phyloP scores from a whole-genome alignment of 2,888 invertebrate genomes.

The Caenorhabditis sp. region DNA sequence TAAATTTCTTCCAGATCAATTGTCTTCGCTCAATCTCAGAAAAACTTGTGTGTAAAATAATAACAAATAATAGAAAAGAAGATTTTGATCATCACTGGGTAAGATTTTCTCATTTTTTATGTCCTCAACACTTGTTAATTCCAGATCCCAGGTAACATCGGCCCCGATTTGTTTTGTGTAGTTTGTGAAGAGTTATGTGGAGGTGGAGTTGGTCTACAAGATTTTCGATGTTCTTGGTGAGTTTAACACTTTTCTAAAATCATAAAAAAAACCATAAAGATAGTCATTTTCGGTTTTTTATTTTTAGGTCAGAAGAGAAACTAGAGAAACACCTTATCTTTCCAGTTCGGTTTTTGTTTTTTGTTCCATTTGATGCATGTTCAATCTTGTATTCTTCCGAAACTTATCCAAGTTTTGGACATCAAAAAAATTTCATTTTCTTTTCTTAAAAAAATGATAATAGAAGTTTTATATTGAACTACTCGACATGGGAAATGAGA shows the following conservation, averaged over 20 bases:
- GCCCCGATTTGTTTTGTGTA: conserved; percentile 52
- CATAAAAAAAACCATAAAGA: background rate
- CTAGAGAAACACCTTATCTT: too few species aligned
- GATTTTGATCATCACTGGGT: conserved; percentile 44
- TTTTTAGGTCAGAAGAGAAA: too few species aligned
- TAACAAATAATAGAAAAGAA: conserved; percentile 15
- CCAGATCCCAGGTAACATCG: conserved; percentile 54
- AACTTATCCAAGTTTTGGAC: too few species aligned
- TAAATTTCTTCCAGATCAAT: conserved; percentile 23
- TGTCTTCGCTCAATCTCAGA: conserved; percentile 35
- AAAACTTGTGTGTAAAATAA: conserved; percentile 37
- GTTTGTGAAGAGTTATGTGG: conserved; percentile 58
- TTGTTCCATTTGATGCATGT: too few species aligned
- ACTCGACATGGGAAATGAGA: too few species aligned
- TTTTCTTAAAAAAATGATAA: too few species aligned
- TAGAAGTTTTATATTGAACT: too few species aligned
- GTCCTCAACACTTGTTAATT: too few species aligned
- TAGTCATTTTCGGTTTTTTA: background rate
- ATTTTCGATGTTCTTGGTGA: conserved; percentile 55
- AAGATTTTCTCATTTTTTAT: background rate
- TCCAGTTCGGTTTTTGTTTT: background rate
- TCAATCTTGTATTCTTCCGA: too few species aligned
- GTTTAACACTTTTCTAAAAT: conserved; percentile 13
- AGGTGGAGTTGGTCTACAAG: conserved; percentile 51
- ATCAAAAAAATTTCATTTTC: too few species aligned